These are phyloP conservation scores for Holacanthus passer DNA, from an alignment of 2,113 vertebrate genomes.

Conservation along the genomic window DNA sequence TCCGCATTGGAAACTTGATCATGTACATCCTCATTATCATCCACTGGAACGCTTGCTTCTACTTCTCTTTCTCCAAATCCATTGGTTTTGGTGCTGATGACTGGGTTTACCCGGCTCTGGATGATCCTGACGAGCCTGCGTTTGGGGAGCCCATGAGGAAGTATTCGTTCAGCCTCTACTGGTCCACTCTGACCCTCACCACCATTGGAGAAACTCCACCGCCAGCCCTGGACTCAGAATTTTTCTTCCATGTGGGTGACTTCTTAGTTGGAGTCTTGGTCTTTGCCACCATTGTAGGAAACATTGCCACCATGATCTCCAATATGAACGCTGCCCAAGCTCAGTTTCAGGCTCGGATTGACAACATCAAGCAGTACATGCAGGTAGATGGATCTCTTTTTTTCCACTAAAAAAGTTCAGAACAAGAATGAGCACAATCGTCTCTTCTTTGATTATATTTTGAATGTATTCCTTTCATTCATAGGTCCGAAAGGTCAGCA, in stretches of 20 bases:
- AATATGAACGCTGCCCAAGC: constrained; percentile 98
- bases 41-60: constrained; percentile 99
- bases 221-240: constrained; percentile 94
- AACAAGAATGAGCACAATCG: neutral
- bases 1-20: constrained; percentile 95
- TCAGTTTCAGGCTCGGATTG: constrained; percentile 94
- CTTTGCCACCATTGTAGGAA: constrained; percentile 98
- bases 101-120: constrained; percentile 84
- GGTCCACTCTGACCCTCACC: constrained; percentile 96
- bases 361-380: constrained; percentile 99
- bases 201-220: constrained; percentile 97
- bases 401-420: neutral
- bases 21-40: constrained; percentile 99
- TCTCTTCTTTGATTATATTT: neutral
- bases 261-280: constrained; percentile 97
- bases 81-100: constrained; percentile 89
- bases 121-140: constrained; percentile 85
- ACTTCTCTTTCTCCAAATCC: constrained; percentile 94
- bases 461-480: constrained; percentile 13
- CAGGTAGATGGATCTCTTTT: constrained; percentile 84
- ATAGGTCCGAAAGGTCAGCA: constrained; percentile 93
- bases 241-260: constrained; percentile 93
- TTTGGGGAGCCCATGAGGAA: constrained; percentile 92
- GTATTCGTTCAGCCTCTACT: constrained; percentile 96
- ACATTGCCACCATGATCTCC: constrained; percentile 98